phyloP scores from a whole-genome alignment of 1,140 invertebrate genomes.

The Pseudobourletiella spinata region DNA sequence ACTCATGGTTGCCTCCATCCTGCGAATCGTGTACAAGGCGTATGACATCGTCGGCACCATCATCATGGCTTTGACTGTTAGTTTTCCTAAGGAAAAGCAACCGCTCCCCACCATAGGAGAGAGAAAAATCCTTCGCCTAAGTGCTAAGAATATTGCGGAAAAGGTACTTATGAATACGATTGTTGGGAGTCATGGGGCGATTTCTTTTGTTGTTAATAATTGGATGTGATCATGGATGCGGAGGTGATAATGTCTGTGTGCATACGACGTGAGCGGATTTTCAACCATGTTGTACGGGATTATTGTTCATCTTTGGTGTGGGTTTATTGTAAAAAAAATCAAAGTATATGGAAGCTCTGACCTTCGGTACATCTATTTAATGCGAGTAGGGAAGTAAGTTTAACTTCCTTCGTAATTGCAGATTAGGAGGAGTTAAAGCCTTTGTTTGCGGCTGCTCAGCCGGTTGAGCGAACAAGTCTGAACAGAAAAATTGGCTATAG shows the following conservation, averaged over 20 bases:
- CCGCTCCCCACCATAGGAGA: conserved; percentile 30
- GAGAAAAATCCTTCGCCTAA: conserved; percentile 14
- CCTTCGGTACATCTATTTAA: too few species aligned
- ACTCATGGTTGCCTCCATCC: conserved; percentile 17
- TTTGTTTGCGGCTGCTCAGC: too few species aligned
- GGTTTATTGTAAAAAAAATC: too few species aligned
- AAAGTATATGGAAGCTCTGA: too few species aligned
- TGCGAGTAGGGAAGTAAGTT: too few species aligned
- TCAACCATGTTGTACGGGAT: not conserved
- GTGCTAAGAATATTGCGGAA: conserved; percentile 25
- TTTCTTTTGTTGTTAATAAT: not conserved
- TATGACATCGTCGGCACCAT: conserved; percentile 24
- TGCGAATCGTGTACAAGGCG: conserved; percentile 28
- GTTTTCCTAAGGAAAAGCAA: conserved; percentile 21
- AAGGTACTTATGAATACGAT: conserved; percentile 14
- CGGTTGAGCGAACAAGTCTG: too few species aligned
- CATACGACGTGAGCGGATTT: not conserved
- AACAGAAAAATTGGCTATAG: too few species aligned
- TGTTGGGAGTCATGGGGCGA: not conserved
- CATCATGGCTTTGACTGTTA: conserved; percentile 21
- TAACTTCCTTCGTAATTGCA: too few species aligned
- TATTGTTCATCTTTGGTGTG: too few species aligned
- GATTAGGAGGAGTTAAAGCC: too few species aligned
- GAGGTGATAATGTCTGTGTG: not conserved
- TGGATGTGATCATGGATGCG: not conserved